phyloP scores from a whole-genome alignment of 2,888 invertebrate genomes.

The Nasonia oneida region DNA sequence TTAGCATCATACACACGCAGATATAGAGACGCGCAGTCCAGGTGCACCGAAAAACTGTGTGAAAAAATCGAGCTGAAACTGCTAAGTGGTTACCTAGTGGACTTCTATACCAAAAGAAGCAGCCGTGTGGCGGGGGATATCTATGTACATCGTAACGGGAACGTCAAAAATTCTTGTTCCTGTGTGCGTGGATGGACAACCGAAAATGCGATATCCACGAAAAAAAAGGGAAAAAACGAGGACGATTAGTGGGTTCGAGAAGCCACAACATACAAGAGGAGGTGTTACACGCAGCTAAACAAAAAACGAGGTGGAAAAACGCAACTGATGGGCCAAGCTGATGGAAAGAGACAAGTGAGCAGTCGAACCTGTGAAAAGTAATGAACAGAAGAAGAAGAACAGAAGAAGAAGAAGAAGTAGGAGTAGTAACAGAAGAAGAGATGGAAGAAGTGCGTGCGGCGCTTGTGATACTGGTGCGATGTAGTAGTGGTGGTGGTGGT shows the following conservation, averaged over 20 bases:
- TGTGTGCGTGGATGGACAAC: not conserved
- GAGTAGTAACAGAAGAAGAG: conserved; percentile 63
- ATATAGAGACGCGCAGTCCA: not conserved
- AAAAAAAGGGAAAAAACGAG: not conserved
- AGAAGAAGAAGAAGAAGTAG: conserved; percentile 50
- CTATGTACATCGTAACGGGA: not conserved
- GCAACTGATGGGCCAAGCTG: conserved; percentile 19
- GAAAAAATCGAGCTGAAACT: conserved; percentile 56
- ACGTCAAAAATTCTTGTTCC: conserved; percentile 51
- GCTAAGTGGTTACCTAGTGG: conserved; percentile 52
- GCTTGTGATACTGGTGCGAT: conserved; percentile 61
- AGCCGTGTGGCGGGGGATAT: not conserved
- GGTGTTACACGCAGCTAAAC: not conserved
- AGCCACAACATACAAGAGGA: conserved; percentile 11
- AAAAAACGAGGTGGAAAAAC: not conserved
- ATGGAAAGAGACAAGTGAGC: conserved; percentile 64
- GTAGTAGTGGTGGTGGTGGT: conserved; percentile 49
- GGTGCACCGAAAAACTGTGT: conserved; percentile 41
- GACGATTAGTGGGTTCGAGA: conserved; percentile 10
- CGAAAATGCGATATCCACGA: conserved; percentile 37
- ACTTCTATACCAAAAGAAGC: conserved; percentile 57
- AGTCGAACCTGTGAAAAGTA: conserved; percentile 74
- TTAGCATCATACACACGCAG: conserved; percentile 34
- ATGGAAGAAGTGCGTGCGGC: conserved; percentile 62
- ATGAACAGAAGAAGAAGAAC: conserved; percentile 64